phyloP scores from a whole-genome alignment of 2,888 invertebrate genomes.

The Eilema griseolum region DNA sequence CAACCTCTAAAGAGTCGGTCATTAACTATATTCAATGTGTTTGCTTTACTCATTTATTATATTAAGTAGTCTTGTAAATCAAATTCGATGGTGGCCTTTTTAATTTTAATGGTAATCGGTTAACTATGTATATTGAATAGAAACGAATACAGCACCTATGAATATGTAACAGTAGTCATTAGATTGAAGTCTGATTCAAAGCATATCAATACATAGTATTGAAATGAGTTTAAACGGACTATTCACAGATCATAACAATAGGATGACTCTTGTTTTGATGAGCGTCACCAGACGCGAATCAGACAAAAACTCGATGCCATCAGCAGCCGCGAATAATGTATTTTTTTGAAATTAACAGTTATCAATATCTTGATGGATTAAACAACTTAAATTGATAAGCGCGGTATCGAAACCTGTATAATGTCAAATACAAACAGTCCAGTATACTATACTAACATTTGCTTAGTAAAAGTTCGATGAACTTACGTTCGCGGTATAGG shows the following conservation, averaged over 20 bases:
- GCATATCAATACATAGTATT: not conserved
- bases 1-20: constrained; percentile 17
- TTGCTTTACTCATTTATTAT: not conserved
- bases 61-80: no score
- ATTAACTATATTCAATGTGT: not conserved
- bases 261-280: constrained; percentile 34
- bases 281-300: not conserved
- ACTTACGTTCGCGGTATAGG: constrained; percentile 78
- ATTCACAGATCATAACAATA: constrained; percentile 47
- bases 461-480: constrained; percentile 72
- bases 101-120: not conserved
- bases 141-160: not conserved
- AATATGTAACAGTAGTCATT: not conserved
- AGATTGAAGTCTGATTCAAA: not conserved
- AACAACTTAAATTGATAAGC: constrained; percentile 65
- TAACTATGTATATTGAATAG: not conserved
- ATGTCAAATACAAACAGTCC: constrained; percentile 51
- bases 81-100: no score
- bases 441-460: constrained; percentile 43
- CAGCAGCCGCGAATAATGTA: not conserved
- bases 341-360: constrained; percentile 39
- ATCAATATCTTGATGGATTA: constrained; percentile 55
- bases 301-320: not conserved
- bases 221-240: constrained; percentile 49
- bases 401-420: constrained; percentile 71